Evolutionary conservation across 2,113 vertebrate genomes (phyloP).

Genomic region (Candoia aspera): DNA sequence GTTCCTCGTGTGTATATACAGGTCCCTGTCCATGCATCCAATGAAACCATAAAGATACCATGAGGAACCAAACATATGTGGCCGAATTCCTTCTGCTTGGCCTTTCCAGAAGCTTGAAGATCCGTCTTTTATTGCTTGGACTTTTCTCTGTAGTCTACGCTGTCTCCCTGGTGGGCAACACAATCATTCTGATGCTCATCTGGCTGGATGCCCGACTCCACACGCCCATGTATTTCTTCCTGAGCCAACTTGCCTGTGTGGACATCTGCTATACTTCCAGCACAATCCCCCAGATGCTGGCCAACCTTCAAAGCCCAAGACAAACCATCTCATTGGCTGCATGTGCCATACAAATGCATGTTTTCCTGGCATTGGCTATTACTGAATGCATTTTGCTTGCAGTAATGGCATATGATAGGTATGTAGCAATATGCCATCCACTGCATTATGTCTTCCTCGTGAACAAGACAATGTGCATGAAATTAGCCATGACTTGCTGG

Average conservation of each 20-base stretch:
- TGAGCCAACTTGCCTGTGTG: slow-evolving; percentile 36
- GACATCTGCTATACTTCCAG: slow-evolving; percentile 59
- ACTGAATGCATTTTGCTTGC: slow-evolving; percentile 54
- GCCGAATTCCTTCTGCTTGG: slow-evolving; percentile 58
- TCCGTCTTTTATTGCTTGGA: slow-evolving; percentile 26
- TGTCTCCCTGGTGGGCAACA: slow-evolving; percentile 34
- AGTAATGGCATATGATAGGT: slow-evolving; percentile 30
- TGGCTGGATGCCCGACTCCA: slow-evolving; percentile 19
- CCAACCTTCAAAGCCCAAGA: slow-evolving; percentile 44
- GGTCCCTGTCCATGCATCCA: not conserved
- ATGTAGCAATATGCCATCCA: slow-evolving; percentile 46
- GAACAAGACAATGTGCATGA: slow-evolving; percentile 39
- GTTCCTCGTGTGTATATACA: not conserved
- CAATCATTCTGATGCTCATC: slow-evolving; percentile 36
- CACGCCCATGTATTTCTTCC: slow-evolving; percentile 30
- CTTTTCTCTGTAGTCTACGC: slow-evolving; percentile 33
- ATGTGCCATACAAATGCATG: slow-evolving; percentile 55
- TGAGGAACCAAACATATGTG: slow-evolving; percentile 54
- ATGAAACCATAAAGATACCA: not conserved
- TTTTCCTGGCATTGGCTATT: slow-evolving; percentile 52
- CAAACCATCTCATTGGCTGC: slow-evolving; percentile 48
- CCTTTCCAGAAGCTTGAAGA: slow-evolving; percentile 32
- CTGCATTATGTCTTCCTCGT: slow-evolving; percentile 49
- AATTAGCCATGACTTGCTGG: slow-evolving; percentile 26
- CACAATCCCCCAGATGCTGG: slow-evolving; percentile 53